Conservation (phyloP, 2,113 vertebrate species). For the Pomatostomus ruficeps region DNA sequence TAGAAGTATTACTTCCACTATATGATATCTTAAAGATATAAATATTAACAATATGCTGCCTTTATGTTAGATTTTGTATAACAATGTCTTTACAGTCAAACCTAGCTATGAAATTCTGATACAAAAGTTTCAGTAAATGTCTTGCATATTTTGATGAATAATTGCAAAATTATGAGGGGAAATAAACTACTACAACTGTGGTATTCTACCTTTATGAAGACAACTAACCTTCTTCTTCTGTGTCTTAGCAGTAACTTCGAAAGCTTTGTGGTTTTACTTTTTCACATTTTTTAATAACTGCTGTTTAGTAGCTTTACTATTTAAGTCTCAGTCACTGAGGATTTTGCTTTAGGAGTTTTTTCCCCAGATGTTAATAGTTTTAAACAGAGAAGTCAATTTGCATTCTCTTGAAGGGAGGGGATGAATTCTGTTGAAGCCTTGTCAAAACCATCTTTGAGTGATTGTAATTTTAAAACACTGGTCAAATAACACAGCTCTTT, state of each 20-base stretch:
- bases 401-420: neutral
- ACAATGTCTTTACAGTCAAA: conserved; percentile 12
- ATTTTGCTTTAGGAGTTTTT: neutral
- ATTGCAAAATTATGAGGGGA: conserved; percentile 23
- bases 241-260: conserved; percentile 23
- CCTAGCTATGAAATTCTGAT: conserved; percentile 18
- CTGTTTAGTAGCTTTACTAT: conserved; percentile 5
- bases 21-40: conserved; percentile 49
- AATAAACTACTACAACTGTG: neutral
- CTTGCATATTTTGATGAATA: conserved; percentile 39
- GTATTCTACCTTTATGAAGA: conserved; percentile 2
- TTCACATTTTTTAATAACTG: conserved; percentile 17
- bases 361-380: neutral
- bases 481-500: neutral
- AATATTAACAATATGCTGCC: conserved; percentile 47
- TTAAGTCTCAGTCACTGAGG: neutral
- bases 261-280: conserved; percentile 24
- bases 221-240: neutral
- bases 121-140: conserved; percentile 14
- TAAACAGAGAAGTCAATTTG: neutral
- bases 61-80: conserved; percentile 45
- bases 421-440: neutral
- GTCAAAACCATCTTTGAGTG: neutral
- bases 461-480: neutral
- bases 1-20: conserved; percentile 60